Evolutionary conservation across 2,113 vertebrate species (phyloP), one percentile per base, ranked within the genome.

Genomic region (Scolopax mira): DNA sequence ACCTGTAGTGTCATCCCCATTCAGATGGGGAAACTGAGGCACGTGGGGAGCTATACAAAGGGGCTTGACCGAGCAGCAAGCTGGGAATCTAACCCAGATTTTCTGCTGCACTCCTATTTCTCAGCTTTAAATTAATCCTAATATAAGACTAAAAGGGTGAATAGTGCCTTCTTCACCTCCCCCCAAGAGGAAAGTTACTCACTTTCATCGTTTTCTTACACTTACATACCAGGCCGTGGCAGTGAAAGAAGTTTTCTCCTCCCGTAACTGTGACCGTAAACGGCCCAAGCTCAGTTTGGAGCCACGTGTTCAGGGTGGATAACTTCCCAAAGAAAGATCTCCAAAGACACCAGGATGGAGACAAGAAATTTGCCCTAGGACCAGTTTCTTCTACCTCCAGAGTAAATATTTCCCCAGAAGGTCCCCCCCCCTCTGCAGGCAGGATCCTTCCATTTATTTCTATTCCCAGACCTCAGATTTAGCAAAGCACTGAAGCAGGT

Each of bases 401-500:
- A 37, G 69, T 8, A 89, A 91, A 88, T 10, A 80, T 65, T 83
- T 84, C 41, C 37, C 39, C 54, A 42, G 66, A 79, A 85, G 58
- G 41, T 55, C 35, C 35, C 61, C 35, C 35, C 61, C 39, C 13
- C 52, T 75, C 31, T 33, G 33, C 37, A 49, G 37, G 30, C 52
- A 84, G 65, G 79, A 92, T 96, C 48, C 75, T 95, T 65, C 83
- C 62, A 31, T 87, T 85, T 82, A 46, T 82, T 90, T 73, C 80
- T 62, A 79, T 79, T 93, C 93, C 90, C 86, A 90, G 61, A 61
- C 19, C 66, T 90, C 73, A 72, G 58, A 77, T 91, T 87, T 44
- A 92, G 86, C 77, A 74, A 23, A 79, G 92, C 93, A n/a, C 78
- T 31, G 90, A 19, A 93, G 96, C 93, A 95, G 85, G 87, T 92